Evolutionary conservation across 92 coral and sea anemone species (phyloP).

Genomic region (Palythoa grandis): DNA sequence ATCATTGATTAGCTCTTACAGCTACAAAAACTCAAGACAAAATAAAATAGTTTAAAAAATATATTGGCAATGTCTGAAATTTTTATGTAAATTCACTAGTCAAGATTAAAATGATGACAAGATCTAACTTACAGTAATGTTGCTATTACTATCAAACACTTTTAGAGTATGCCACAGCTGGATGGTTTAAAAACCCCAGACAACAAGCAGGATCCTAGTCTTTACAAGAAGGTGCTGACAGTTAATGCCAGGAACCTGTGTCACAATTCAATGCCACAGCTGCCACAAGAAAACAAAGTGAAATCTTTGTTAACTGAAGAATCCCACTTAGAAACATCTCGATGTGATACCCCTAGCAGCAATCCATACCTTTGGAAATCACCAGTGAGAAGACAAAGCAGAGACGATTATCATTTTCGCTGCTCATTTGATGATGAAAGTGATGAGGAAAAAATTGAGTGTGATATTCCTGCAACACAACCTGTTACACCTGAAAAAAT

Average conservation of each 20-base stretch:
- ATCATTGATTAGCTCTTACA: no score
- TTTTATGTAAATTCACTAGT: no score
- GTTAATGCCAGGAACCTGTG: constrained; percentile 14
- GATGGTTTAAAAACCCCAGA: constrained; percentile 15
- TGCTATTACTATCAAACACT: not conserved
- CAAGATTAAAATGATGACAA: no score
- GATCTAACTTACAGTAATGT: no score
- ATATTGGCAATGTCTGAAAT: no score
- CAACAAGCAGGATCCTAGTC: constrained; percentile 26
- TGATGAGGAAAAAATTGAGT: constrained; percentile 54
- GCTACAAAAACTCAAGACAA: no score
- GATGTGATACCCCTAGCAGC: not conserved
- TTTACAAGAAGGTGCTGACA: constrained; percentile 30
- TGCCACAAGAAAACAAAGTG: not conserved
- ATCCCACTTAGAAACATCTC: not conserved
- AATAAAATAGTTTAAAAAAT: no score
- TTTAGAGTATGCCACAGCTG: constrained; percentile 6
- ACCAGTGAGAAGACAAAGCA: constrained; percentile 16
- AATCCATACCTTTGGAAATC: not conserved
- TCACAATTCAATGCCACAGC: constrained; percentile 12
- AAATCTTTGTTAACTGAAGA: not conserved
- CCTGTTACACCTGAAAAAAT: constrained; percentile 61
- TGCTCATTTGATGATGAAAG: constrained; percentile 79
- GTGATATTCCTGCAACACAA: constrained; percentile 63
- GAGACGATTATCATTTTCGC: constrained; percentile 53